Evolutionary conservation across 2,113 vertebrate genomes (phyloP).

Genomic region (Burhinus bistriatus): DNA sequence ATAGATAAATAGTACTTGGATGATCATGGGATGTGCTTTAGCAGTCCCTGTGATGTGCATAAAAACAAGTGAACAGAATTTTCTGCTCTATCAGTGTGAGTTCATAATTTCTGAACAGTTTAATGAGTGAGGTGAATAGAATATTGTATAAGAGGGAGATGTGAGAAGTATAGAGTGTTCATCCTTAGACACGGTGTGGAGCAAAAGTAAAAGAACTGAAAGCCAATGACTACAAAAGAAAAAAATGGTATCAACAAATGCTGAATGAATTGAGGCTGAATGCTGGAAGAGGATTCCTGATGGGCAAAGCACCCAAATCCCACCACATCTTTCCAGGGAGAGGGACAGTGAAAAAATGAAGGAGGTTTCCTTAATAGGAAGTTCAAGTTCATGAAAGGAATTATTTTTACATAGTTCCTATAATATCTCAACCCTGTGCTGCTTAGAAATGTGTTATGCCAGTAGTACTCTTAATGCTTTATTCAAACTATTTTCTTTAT

Average conservation of each 20-base stretch:
- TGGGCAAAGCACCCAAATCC: neutral
- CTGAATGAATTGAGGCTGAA: neutral
- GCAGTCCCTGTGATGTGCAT: neutral
- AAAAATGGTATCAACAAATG: neutral
- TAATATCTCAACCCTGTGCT: neutral
- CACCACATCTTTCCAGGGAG: neutral
- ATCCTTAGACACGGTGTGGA: neutral
- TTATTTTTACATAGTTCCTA: neutral
- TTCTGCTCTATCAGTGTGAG: neutral
- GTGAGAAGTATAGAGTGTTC: neutral
- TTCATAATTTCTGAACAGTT: neutral
- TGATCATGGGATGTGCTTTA: neutral
- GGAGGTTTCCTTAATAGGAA: neutral
- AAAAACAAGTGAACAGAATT: neutral
- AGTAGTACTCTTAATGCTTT: neutral
- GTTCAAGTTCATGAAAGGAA: neutral
- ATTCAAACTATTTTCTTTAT: neutral
- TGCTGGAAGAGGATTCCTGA: neutral
- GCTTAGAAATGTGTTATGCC: neutral
- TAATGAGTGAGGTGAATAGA: neutral
- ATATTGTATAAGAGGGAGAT: neutral
- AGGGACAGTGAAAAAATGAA: neutral
- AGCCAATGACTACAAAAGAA: neutral
- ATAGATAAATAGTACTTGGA: neutral
- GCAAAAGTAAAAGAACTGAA: neutral